Conservation (phyloP, 2,113 vertebrate genomes). For the Barbus barbus region DNA sequence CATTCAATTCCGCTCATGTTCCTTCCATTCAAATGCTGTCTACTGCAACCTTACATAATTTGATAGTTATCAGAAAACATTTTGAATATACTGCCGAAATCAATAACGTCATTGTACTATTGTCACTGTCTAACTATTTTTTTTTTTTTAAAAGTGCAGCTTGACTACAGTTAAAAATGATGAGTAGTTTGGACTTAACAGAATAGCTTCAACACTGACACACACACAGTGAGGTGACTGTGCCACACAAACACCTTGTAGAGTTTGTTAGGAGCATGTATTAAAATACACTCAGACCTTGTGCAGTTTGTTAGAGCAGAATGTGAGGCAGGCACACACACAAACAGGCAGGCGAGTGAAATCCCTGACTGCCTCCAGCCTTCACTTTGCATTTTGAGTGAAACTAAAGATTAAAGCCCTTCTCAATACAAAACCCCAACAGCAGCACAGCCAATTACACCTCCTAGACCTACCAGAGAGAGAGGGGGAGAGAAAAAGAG, state of each 20-base stretch:
- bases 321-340: neutral
- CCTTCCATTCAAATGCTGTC: neutral
- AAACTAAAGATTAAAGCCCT: slow-evolving; percentile 75
- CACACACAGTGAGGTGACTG: slow-evolving; percentile 2
- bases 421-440: slow-evolving; percentile 61
- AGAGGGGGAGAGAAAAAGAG: neutral
- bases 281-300: slow-evolving; percentile 34
- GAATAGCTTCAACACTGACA: neutral
- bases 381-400: slow-evolving; percentile 68
- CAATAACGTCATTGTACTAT: too few relatives aligned
- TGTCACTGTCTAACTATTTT: too few relatives aligned
- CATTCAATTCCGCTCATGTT: too few relatives aligned
- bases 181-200: neutral
- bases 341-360: slow-evolving; percentile 31
- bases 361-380: slow-evolving; percentile 61
- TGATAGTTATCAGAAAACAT: neutral
- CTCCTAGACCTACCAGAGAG: slow-evolving; percentile 54
- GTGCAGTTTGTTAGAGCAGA: slow-evolving; percentile 36
- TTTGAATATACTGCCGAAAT: too few relatives aligned
- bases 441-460: slow-evolving; percentile 58
- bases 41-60: neutral
- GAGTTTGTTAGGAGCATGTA: slow-evolving; percentile 23
- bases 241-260: slow-evolving; percentile 9
- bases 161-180: neutral
- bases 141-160: too few relatives aligned